Evolutionary conservation across 2,888 invertebrate genomes (phyloP).

Genomic region (Linyphia triangularis): DNA sequence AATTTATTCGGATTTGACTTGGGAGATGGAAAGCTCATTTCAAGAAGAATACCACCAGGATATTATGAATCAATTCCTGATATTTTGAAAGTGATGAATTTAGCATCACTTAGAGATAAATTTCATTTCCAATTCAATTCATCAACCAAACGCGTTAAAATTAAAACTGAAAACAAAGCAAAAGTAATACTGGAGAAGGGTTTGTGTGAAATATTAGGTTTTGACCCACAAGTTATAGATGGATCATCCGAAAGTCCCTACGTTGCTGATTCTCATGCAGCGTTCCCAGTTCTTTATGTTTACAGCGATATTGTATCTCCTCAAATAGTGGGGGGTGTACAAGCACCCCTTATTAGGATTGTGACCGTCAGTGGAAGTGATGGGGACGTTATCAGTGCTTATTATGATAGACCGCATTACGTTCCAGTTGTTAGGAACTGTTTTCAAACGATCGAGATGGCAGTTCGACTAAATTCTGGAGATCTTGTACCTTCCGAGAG

Average conservation of each 20-base stretch:
- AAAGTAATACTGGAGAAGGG: background rate
- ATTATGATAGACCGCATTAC: slow-evolving; percentile 34
- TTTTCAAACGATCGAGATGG: slow-evolving; percentile 20
- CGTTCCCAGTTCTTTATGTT: slow-evolving; percentile 55
- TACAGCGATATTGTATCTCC: slow-evolving; percentile 77
- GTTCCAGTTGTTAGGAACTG: slow-evolving; percentile 6
- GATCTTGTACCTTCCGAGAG: slow-evolving; percentile 30
- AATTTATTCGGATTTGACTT: background rate
- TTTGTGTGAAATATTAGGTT: background rate
- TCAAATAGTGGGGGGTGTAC: background rate
- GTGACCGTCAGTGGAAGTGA: slow-evolving; percentile 71
- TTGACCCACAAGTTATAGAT: background rate
- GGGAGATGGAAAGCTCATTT: slow-evolving; percentile 14
- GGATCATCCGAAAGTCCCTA: slow-evolving; percentile 9
- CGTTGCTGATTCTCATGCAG: background rate
- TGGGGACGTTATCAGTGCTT: background rate
- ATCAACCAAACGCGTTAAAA: slow-evolving; percentile 24
- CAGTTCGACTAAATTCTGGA: background rate
- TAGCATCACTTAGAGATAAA: background rate
- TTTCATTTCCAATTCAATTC: background rate
- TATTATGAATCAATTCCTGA: background rate
- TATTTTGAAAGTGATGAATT: background rate
- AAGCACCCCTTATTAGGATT: slow-evolving; percentile 77
- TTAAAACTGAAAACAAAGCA: background rate
- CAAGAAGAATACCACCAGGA: background rate